Evolutionary conservation across 2,888 invertebrate species (phyloP), one percentile per base, ranked within the genome.

Genomic region (Ichneumoninae sp.): DNA sequence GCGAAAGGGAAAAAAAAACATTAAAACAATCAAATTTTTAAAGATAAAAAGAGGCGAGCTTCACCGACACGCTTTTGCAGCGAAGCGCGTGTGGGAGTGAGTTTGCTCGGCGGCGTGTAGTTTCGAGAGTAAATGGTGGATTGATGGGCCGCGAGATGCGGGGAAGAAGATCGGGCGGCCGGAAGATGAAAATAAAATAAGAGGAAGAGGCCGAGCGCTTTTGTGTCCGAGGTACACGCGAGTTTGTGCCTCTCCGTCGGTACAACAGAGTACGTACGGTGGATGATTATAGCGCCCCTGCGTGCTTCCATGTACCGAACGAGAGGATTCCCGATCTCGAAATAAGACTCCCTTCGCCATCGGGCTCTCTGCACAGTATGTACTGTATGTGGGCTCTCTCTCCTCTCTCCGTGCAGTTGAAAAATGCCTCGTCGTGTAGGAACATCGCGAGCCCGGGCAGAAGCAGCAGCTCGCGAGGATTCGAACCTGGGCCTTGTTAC

Each of bases 401-500:
- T 6, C 2, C 13, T 50, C 13, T 50, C 36, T 50, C 22, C 26
- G n/a, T 65, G 71, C n/a, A 50, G 78, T 68, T 83, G 80, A 83
- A 83, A 80, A 84, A 79, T 78, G 72, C 76, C 68, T 62, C 68
- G 36, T 66, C 66, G 71, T 66, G 83, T 80, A 72, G 83, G 60
- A 82, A 80, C 80, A 80, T 71, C 50, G 70, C 75, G 75, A 71
- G 80, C 40, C 66, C 65, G 47, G 40, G 62, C 70, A 62, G 60
- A 30, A 36, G 54, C 52, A 66, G 52, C 65, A 44, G 68, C 52
- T 52, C 66, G 16, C 57, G 62, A 75, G 47, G 78, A 69, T 78
- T 74, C 81, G 65, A 77, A 74, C 80, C 72, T 74, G 75, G 66
- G 70, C 65, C 84, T 84, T 79, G 84, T 84, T 84, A 79, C 81